Conservation (phyloP, 2,797 vertebrate species). For the Lutjanus campechanus region DNA sequence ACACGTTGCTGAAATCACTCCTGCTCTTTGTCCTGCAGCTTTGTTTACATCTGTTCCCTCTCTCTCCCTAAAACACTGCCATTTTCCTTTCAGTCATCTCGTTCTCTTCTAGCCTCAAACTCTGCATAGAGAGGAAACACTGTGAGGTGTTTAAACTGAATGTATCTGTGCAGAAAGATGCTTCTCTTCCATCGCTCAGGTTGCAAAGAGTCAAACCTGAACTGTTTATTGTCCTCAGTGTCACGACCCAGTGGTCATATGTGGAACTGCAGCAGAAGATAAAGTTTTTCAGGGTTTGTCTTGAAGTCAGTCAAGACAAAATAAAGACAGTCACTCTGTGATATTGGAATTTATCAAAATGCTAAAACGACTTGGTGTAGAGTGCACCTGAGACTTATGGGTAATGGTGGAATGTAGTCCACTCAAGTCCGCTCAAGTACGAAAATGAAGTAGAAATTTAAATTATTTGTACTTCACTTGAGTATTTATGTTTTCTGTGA, state of each 20-base stretch:
- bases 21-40: not conserved
- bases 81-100: not conserved
- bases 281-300: no score
- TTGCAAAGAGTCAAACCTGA: not conserved
- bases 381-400: no score
- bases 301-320: no score
- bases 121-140: not conserved
- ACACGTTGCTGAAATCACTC: not conserved
- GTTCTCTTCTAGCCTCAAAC: not conserved
- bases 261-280: not conserved
- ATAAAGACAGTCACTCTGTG: no score
- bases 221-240: not conserved
- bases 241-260: slow-evolving; percentile 15
- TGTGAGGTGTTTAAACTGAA: not conserved
- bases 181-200: not conserved
- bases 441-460: no score
- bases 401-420: no score
- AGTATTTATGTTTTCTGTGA: no score
- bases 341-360: no score
- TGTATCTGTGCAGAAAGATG: not conserved
- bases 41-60: not conserved
- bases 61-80: not conserved
- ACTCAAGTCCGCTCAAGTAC: no score
- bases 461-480: no score
- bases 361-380: no score